Evolutionary conservation across 2,797 vertebrate genomes (phyloP).

Genomic region (Odontamblyopus lacepedii): DNA sequence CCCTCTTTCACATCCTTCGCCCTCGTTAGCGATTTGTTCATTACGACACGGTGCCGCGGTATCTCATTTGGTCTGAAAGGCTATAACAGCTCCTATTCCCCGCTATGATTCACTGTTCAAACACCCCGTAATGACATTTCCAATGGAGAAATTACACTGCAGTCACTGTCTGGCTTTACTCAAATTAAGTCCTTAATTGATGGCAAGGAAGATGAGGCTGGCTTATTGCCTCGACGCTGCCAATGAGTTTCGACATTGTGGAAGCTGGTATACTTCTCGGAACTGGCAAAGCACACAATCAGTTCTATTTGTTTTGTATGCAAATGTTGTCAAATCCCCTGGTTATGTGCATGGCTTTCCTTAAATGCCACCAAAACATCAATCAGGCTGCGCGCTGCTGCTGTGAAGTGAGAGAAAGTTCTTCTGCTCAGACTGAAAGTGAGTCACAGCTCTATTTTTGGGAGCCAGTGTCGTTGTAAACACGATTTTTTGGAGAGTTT

Average conservation of each 20-base stretch:
- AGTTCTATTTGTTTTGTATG: constrained; percentile 42
- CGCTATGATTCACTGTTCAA: constrained; percentile 71
- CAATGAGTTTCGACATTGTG: constrained; percentile 37
- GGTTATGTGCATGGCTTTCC: constrained; percentile 24
- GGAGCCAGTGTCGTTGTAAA: constrained; percentile 9
- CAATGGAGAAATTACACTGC: constrained; percentile 63
- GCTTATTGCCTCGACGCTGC: constrained; percentile 28
- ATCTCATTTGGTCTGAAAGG: constrained; percentile 48
- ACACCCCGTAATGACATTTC: constrained; percentile 70
- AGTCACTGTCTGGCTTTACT: constrained; percentile 58
- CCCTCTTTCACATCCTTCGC: constrained; percentile 14
- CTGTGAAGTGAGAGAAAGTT: constrained; percentile 13
- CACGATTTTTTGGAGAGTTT: background rate
- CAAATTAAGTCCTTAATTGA: constrained; percentile 69
- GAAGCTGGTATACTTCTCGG: constrained; percentile 33
- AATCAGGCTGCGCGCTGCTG: constrained; percentile 27
- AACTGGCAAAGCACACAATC: constrained; percentile 36
- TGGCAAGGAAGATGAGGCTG: constrained; percentile 51
- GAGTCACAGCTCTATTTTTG: constrained; percentile 25
- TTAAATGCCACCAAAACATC: constrained; percentile 53
- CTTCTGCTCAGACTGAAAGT: constrained; percentile 18
- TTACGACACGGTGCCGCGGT: constrained; percentile 31
- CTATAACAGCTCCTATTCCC: constrained; percentile 39
- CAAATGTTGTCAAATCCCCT: constrained; percentile 26
- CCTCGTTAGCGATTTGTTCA: constrained; percentile 39